Evolutionary conservation across 2,888 invertebrate genomes (phyloP).

Genomic region (Exephanes ischioxanthus): DNA sequence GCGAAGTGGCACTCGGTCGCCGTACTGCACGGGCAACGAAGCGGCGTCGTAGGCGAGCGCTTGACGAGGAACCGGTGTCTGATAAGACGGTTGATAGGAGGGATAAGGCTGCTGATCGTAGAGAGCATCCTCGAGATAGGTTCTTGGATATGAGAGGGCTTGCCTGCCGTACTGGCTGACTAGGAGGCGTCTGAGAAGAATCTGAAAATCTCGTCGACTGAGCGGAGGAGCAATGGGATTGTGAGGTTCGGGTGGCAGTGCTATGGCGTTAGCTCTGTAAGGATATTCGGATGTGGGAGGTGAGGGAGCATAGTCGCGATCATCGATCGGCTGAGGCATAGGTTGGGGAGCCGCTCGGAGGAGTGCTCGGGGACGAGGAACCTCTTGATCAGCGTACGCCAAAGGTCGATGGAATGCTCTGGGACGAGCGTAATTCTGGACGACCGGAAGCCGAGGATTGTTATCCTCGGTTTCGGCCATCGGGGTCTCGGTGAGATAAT

Average conservation of each 20-base stretch:
- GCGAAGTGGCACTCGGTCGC: slow-evolving; percentile 79
- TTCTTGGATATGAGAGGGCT: slow-evolving; percentile 81
- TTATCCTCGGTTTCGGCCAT: slow-evolving; percentile 76
- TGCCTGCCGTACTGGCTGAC: slow-evolving; percentile 86
- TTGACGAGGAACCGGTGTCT: slow-evolving; percentile 76
- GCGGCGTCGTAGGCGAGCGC: slow-evolving; percentile 73
- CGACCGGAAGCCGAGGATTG: slow-evolving; percentile 74
- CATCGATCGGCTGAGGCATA: slow-evolving; percentile 73
- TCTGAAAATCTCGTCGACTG: slow-evolving; percentile 90
- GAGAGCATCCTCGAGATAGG: slow-evolving; percentile 82
- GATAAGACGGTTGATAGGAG: slow-evolving; percentile 84
- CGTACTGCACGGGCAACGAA: slow-evolving; percentile 73
- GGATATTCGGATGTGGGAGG: slow-evolving; percentile 77
- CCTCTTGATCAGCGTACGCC: slow-evolving; percentile 74
- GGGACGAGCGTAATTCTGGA: slow-evolving; percentile 74
- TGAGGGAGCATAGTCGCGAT: slow-evolving; percentile 76
- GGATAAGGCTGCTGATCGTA: slow-evolving; percentile 83
- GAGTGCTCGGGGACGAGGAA: slow-evolving; percentile 73
- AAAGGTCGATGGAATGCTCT: slow-evolving; percentile 74
- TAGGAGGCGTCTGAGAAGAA: slow-evolving; percentile 89
- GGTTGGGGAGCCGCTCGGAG: slow-evolving; percentile 73
- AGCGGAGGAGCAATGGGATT: slow-evolving; percentile 89
- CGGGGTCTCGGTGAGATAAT: slow-evolving; percentile 80
- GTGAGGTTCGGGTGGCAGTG: slow-evolving; percentile 85
- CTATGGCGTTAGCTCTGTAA: slow-evolving; percentile 74